Base-by-base conservation (phyloP, 2,888 invertebrate genomes). In the Dione vanillae region DNA sequence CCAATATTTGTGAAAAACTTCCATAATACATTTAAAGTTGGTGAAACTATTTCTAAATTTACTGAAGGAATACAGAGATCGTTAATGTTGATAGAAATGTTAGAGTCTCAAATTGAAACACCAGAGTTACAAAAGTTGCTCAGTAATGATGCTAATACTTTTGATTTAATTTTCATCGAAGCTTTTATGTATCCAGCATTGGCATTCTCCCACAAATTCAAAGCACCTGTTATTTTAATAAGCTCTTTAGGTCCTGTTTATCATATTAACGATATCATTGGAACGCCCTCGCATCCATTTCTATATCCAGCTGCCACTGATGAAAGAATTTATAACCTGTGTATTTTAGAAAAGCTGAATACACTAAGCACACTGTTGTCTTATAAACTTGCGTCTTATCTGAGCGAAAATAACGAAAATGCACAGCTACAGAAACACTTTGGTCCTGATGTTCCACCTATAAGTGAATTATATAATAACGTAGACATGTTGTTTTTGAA, bases 401-500 rank as follows among this genome's bases (percentile, higher is more conserved):
- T 11, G 5, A 7, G 43, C 1, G 74, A 74, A n/a, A 68, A 65
- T 0, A 27, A 45, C 1, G 78, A 79, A 20, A 74, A 80, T 68
- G 41, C 69, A 41, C 67, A 79, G 35, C 10, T 83, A 0, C 76
- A 61, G 64, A 78, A 74, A 70, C 27, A 78, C 45, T 82, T 84
- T 69, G 86, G 85, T 0, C n/a, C 70, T 2, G 75, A 82, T n/a
- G 35, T 77, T 2, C 82, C 84, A 2, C 10, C 66, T n/a, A 16
- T 81, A 6, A 59, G 20, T 1, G 81, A 83, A 41, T 71, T 86
- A 7, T 66, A 69, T 16, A 76, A 81, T 27, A 84, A 82, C 69
- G 79, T 88, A 5, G 84, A 87, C 52, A 77, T 93, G 82, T 66
- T 93, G 19, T 84, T 94, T 68, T 66, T 91, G 1, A 93, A 93